phyloP scores from a whole-genome alignment of 2,797 vertebrate genomes.

The Varecia variegata region DNA sequence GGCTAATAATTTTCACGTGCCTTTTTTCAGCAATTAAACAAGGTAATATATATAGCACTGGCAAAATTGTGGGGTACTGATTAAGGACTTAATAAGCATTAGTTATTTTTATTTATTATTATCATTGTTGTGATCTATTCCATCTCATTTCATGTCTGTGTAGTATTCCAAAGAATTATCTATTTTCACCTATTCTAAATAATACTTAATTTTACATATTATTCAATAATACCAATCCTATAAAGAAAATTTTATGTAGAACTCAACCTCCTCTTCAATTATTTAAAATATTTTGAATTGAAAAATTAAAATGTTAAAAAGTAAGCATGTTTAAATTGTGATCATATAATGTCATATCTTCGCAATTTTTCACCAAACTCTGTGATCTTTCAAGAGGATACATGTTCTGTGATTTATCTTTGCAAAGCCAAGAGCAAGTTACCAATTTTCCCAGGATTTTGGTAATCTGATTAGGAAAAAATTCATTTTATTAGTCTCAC shows the following conservation, averaged over 20 bases:
- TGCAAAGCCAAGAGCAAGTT: not conserved
- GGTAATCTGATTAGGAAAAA: not conserved
- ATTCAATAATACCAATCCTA: not conserved
- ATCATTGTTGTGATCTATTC: not conserved
- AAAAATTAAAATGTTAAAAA: not conserved
- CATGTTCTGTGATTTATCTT: not conserved
- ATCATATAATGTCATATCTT: not conserved
- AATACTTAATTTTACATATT: not conserved
- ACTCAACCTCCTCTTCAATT: not conserved
- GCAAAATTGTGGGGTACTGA: not conserved
- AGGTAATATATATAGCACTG: not conserved
- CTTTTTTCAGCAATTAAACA: not conserved
- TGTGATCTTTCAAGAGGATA: not conserved
- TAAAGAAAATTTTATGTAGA: not conserved
- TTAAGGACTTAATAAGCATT: not conserved
- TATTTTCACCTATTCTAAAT: not conserved
- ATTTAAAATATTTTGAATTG: not conserved
- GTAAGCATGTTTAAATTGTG: not conserved
- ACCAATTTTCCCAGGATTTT: not conserved
- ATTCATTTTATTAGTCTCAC: not conserved
- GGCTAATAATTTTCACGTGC: not conserved
- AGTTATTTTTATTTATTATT: not conserved
- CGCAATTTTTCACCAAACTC: not conserved
- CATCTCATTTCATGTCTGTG: not conserved
- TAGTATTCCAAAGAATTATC: not conserved